These are phyloP conservation scores for Rhabdophis nuchalis DNA, from an alignment of 2,797 vertebrate species.

Conservation along the genomic window DNA sequence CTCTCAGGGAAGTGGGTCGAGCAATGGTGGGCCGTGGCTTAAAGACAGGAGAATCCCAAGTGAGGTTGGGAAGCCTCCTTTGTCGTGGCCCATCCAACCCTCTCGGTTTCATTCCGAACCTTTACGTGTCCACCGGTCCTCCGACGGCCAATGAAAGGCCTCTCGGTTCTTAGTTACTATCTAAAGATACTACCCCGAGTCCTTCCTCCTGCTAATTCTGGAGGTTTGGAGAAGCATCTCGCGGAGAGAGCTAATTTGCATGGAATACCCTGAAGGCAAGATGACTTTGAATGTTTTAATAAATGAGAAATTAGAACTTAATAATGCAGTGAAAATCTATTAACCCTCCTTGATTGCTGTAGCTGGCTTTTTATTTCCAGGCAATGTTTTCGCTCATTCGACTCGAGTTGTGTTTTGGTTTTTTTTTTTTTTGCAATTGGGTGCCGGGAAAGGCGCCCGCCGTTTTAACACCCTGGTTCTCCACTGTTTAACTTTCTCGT, in stretches of 20 bases:
- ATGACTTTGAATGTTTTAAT: slow-evolving; percentile 67
- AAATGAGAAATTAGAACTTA: slow-evolving; percentile 74
- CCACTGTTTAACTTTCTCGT: neutral
- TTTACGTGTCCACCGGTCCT: neutral
- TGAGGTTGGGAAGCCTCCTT: neutral
- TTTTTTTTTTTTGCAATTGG: neutral
- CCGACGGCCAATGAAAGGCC: neutral
- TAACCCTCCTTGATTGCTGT: slow-evolving; percentile 71
- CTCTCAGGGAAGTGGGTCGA: neutral
- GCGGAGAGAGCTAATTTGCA: slow-evolving; percentile 66
- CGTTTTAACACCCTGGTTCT: neutral
- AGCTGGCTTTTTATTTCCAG: slow-evolving; percentile 38
- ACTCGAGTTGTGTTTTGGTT: neutral
- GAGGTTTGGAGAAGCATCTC: slow-evolving; percentile 37
- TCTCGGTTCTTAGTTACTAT: neutral
- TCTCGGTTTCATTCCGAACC: neutral
- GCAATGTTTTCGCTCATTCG: slow-evolving; percentile 45
- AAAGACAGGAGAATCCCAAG: neutral
- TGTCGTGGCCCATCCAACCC: neutral
- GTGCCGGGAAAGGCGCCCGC: neutral
- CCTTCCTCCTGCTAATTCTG: slow-evolving; percentile 27
- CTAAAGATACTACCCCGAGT: neutral
- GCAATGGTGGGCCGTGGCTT: neutral
- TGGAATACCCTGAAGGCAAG: slow-evolving; percentile 67
- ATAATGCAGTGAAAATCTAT: slow-evolving; percentile 72